Conservation (phyloP, 2,888 invertebrate genomes). For the Nematopogon swammerdamellus region DNA sequence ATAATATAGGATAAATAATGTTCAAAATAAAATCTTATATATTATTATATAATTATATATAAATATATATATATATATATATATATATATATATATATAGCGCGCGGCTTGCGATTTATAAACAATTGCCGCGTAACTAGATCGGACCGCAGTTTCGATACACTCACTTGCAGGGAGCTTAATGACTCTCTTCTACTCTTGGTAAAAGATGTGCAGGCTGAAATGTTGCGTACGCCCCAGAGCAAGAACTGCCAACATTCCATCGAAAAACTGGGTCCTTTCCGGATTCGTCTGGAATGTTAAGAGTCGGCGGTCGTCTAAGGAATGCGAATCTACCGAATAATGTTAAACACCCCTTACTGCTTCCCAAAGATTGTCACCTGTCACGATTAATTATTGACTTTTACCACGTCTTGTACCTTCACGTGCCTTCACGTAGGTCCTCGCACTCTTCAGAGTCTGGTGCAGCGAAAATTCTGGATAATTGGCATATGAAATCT, state of each 20-base stretch:
- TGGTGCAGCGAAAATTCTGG: background rate
- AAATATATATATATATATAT: too few species aligned
- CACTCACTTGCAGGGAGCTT: background rate
- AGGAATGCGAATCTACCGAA: background rate
- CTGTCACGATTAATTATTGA: slow-evolving; percentile 1
- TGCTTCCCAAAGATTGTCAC: slow-evolving; percentile 1
- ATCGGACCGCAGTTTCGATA: too few species aligned
- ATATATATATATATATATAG: too few species aligned
- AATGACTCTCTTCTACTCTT: background rate
- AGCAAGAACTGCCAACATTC: background rate
- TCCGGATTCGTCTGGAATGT: background rate
- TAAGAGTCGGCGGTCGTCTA: slow-evolving; percentile 4
- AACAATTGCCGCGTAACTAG: too few species aligned
- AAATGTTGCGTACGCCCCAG: background rate
- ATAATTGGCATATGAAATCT: background rate
- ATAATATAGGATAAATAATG: too few species aligned
- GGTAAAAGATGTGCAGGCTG: background rate
- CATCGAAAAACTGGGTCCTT: slow-evolving; percentile 1
- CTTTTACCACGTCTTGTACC: slow-evolving; percentile 2
- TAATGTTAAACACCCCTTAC: background rate
- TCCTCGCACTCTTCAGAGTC: slow-evolving; percentile 2
- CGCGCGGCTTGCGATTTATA: too few species aligned
- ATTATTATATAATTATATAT: too few species aligned
- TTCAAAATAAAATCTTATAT: too few species aligned
- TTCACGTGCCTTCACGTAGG: slow-evolving; percentile 5